Conservation (phyloP, 2,797 vertebrate species). For the Acipenser ruthenus region DNA sequence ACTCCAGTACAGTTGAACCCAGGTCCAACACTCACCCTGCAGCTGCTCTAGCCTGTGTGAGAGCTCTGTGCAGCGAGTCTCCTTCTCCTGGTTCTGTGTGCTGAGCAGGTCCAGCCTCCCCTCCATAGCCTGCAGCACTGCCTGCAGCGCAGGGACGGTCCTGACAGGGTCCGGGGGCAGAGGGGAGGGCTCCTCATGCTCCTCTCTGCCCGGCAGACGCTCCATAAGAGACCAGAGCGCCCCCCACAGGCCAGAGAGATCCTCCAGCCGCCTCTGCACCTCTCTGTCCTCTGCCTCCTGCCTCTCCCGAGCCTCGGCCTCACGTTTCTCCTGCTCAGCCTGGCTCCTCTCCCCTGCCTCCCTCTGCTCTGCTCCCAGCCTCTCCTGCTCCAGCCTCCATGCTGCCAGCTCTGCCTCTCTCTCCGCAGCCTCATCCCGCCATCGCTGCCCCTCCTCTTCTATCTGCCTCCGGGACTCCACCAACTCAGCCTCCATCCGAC, state of each 20-base stretch:
- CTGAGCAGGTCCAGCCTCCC: slow-evolving; percentile 41
- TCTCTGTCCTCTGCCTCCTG: slow-evolving; percentile 27
- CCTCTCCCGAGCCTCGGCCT: slow-evolving; percentile 47
- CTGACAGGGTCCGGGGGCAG: slow-evolving; percentile 40
- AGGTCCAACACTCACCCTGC: slow-evolving; percentile 42
- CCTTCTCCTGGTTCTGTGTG: slow-evolving; percentile 33
- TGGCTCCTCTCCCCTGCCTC: no score
- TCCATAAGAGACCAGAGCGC: slow-evolving; percentile 37
- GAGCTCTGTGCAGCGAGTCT: slow-evolving; percentile 37
- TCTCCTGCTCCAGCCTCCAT: slow-evolving; percentile 30
- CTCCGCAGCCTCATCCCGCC: slow-evolving; percentile 29
- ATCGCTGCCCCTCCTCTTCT: slow-evolving; percentile 56
- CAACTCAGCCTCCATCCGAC: slow-evolving; percentile 71
- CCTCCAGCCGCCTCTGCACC: no score
- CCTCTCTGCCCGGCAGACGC: background rate
- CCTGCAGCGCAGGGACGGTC: slow-evolving; percentile 31
- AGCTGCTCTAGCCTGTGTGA: slow-evolving; percentile 39
- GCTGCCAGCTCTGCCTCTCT: slow-evolving; percentile 37
- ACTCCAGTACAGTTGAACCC: no score
- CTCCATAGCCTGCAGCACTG: slow-evolving; percentile 36
- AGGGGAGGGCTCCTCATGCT: slow-evolving; percentile 23
- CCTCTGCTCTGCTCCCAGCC: no score
- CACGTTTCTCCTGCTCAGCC: slow-evolving; percentile 31
- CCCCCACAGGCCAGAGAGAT: slow-evolving; percentile 47
- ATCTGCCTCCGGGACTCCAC: slow-evolving; percentile 40